A percentile compares a stretch with the other conserved stretches of the same genome.
These are phyloP conservation scores for Microcebus murinus DNA, from an alignment of 2,113 vertebrate genomes.

Conservation along the genomic window DNA sequence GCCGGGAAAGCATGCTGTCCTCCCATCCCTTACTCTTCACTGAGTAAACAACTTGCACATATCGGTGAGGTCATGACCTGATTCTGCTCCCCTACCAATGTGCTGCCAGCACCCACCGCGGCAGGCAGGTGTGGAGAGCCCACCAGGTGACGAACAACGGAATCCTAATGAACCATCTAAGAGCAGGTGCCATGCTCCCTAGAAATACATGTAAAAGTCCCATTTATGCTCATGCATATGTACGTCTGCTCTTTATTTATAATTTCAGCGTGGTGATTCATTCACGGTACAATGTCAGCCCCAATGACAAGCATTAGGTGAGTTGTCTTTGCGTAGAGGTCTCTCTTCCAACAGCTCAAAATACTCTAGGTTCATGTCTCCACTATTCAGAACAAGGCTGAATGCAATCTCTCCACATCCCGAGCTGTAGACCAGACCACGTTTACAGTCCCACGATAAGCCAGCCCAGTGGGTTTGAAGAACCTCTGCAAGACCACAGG, in stretches of 20 bases:
- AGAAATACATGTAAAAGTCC: not conserved
- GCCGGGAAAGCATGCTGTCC: not conserved
- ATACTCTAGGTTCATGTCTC: not conserved
- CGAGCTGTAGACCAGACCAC: too few relatives aligned
- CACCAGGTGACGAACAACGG: not conserved
- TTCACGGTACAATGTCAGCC: rapidly evolving
- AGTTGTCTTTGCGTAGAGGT: rapidly evolving
- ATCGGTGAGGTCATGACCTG: rapidly evolving
- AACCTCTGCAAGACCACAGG: not conserved
- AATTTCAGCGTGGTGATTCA: not conserved
- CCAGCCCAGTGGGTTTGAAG: not conserved
- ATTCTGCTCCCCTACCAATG: rapidly evolving
- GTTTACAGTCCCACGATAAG: rapidly evolving
- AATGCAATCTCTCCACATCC: rapidly evolving
- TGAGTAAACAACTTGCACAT: not conserved
- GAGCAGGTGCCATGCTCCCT: not conserved
- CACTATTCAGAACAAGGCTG: not conserved
- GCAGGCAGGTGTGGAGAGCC: not conserved
- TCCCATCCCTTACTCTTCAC: not conserved
- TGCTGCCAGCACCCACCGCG: too few relatives aligned
- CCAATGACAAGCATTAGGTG: rapidly evolving
- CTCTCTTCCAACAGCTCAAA: not conserved
- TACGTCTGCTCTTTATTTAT: not conserved
- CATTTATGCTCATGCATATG: rapidly evolving
- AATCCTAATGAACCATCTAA: rapidly evolving